Percentiles rank a stretch among this genome's conserved stretches.
These are phyloP conservation scores for Apaloderma vittatum DNA, from an alignment of 2,113 vertebrate genomes.

Conservation along the genomic window DNA sequence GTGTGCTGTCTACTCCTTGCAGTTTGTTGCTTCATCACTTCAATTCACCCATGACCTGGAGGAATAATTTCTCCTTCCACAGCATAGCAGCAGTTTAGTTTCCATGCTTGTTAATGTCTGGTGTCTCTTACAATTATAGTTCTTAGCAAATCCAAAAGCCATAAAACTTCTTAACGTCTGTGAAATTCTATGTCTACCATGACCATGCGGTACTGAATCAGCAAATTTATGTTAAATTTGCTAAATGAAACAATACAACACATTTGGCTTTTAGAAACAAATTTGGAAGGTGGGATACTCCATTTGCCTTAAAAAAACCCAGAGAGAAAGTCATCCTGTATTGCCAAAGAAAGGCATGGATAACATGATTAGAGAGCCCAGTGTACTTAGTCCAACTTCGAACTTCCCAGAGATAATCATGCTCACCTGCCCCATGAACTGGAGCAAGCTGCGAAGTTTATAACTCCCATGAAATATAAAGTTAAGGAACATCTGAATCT, in stretches of 20 bases:
- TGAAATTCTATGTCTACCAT: not conserved
- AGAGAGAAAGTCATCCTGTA: not conserved
- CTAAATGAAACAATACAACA: conserved; percentile 10
- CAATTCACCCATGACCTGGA: not conserved
- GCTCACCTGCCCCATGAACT: not conserved
- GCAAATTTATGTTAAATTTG: not conserved
- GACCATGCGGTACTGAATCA: not conserved
- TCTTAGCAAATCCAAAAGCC: conserved; percentile 5
- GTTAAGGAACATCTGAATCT: not conserved
- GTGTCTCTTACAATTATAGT: not conserved
- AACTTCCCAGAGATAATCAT: not conserved
- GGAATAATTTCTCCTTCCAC: not conserved
- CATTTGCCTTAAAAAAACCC: not conserved
- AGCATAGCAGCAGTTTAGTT: not conserved
- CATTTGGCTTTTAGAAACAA: not conserved
- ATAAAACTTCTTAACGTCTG: not conserved
- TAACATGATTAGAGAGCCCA: not conserved
- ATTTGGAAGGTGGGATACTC: not conserved
- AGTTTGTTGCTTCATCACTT: conserved; percentile 20
- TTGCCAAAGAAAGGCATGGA: not conserved
- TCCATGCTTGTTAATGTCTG: not conserved
- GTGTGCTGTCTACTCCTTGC: not conserved
- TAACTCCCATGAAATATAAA: not conserved
- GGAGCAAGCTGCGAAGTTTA: not conserved
- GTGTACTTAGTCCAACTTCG: not conserved